phyloP scores from a whole-genome alignment of 1,140 invertebrate species.

The Meloidogyne floridensis region DNA sequence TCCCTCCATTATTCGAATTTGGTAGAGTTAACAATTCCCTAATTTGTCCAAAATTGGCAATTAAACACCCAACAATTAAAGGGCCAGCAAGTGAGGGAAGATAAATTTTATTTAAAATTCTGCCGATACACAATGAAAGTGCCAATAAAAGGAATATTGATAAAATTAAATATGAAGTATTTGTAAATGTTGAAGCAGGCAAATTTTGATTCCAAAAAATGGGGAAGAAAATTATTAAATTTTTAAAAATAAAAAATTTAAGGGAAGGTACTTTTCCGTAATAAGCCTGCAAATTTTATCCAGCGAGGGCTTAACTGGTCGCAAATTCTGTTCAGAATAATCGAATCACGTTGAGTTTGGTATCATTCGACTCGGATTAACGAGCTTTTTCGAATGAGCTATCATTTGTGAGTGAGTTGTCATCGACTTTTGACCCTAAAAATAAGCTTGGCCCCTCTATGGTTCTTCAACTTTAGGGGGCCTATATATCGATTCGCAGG shows the following conservation, averaged over 20 bases:
- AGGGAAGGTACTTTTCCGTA: too few species aligned
- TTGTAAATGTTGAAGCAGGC: neutral
- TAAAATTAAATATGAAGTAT: slow-evolving; percentile 24
- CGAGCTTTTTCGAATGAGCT: too few species aligned
- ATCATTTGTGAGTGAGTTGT: too few species aligned
- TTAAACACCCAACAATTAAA: slow-evolving; percentile 73
- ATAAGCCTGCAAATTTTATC: too few species aligned
- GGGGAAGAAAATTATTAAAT: neutral
- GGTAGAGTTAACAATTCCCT: slow-evolving; percentile 57
- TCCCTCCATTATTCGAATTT: slow-evolving; percentile 66
- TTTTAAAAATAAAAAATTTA: neutral
- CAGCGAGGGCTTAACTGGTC: too few species aligned
- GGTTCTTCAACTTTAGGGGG: too few species aligned
- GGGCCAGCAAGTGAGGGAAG: slow-evolving; percentile 40
- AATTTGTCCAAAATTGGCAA: slow-evolving; percentile 76
- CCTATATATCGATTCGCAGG: too few species aligned
- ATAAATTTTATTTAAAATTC: slow-evolving; percentile 35
- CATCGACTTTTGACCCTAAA: too few species aligned
- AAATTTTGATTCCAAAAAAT: neutral
- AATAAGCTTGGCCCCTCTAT: too few species aligned
- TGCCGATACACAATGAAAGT: slow-evolving; percentile 40
- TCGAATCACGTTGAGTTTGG: too few species aligned
- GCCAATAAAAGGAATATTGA: slow-evolving; percentile 46
- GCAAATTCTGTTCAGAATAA: too few species aligned
- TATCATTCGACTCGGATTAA: too few species aligned